Conservation (phyloP, 2,113 vertebrate genomes). For the Oreochromis tanganicae region DNA sequence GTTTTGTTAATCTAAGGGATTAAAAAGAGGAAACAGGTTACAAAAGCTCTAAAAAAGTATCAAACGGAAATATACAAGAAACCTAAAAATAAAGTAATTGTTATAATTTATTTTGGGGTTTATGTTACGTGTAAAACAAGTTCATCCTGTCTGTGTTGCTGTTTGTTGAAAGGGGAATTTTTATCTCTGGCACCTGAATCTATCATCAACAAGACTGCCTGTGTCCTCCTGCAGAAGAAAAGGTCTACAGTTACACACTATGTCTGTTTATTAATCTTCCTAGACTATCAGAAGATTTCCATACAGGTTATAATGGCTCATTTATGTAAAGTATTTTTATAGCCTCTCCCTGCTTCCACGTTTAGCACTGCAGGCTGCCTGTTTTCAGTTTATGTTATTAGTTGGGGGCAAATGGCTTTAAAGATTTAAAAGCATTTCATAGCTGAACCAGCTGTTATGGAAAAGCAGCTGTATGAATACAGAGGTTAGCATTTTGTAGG, state of each 20-base stretch:
- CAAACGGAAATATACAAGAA: rapidly evolving
- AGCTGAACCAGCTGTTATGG: not conserved
- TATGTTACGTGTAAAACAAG: not conserved
- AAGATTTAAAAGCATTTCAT: not conserved
- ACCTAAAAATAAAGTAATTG: not conserved
- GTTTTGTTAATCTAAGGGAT: not conserved
- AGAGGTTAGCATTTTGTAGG: not conserved
- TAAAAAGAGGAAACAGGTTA: rapidly evolving
- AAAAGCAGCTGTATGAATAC: not conserved
- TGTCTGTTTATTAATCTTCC: not conserved
- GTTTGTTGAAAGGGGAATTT: not conserved
- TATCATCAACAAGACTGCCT: not conserved
- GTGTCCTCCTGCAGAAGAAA: not conserved
- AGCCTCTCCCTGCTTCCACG: not conserved
- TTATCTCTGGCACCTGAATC: not conserved
- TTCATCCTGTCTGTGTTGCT: not conserved
- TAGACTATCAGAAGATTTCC: not conserved
- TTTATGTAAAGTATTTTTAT: not conserved
- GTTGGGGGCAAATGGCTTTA: not conserved
- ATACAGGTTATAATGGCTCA: not conserved
- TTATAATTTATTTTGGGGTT: not conserved
- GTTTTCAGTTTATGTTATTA: not conserved
- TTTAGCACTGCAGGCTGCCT: not conserved
- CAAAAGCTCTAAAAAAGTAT: not conserved
- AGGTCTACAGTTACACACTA: not conserved